Evolutionary conservation across 2,888 invertebrate genomes (phyloP), one percentile per base, ranked within the genome.

Genomic region (Phortica magna): DNA sequence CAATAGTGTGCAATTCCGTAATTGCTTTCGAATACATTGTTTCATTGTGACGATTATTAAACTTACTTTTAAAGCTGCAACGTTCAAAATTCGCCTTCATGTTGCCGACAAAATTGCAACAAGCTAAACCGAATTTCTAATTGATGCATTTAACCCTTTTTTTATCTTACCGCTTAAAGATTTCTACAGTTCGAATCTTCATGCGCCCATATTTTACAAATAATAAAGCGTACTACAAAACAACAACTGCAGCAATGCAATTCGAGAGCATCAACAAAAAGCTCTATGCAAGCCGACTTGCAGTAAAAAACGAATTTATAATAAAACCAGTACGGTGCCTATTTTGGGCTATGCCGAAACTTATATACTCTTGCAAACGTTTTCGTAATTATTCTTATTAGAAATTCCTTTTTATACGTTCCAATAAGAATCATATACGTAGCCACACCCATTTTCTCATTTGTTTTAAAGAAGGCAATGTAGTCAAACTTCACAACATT

Each of bases 141-240:
- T 22, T 22, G 19, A 61, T 22, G 61, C 61, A 61, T 61, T 61
- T 61, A 61, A 61, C 31, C 22, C 61, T 61, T 61, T 61, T 59
- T 61, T 48, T 9, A 48, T 48, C 48, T 48, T 48, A 48, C 48
- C 48, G 48, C 48, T 3, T 48, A 48, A 48, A 48, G 31, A 48
- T 48, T 48, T 48, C 10, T 14, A 14, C 48, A 48, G 7, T 7
- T 14, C 7, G 2, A 48, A 6, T 48, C 14, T 48, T 14, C 3
- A 14, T 12, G 48, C 48, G 48, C 48, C 10, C 48, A 48, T 48
- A 48, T 48, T 48, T 48, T 6, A 48, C 9, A 48, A 14, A 6
- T 7, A 43, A 43, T 43, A 43, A 43, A 43, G 43, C 10, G 10
- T 7, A 10, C 43, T 10, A 6, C 6, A 43, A 43, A 43, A 43